These are phyloP conservation scores for Drymodes brunneopygia DNA, from an alignment of 2,113 vertebrate species.

Conservation along the genomic window DNA sequence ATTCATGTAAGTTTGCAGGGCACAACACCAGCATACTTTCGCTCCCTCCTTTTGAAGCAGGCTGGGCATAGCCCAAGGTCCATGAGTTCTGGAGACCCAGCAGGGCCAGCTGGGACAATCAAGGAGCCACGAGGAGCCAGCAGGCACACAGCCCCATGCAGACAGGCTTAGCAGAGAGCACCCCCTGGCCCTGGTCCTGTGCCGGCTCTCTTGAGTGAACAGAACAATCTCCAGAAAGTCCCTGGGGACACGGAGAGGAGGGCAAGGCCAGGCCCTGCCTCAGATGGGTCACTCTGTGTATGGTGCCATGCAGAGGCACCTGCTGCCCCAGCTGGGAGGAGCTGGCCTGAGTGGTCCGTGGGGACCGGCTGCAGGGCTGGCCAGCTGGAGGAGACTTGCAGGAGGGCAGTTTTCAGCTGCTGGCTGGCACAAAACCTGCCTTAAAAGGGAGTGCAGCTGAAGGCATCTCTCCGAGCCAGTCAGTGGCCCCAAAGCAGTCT, in stretches of 20 bases:
- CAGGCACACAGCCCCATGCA: background rate
- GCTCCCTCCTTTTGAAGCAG: background rate
- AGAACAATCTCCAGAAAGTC: background rate
- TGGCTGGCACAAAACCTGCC: background rate
- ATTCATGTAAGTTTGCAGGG: accelerated
- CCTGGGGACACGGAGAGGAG: accelerated
- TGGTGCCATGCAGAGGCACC: accelerated
- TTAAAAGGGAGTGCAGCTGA: constrained; percentile 29
- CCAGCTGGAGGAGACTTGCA: background rate
- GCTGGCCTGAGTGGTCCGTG: background rate
- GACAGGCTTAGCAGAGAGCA: background rate
- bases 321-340: background rate
- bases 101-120: background rate
- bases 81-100: background rate
- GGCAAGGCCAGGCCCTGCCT: background rate
- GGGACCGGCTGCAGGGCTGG: background rate
- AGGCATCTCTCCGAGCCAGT: background rate
- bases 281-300: accelerated
- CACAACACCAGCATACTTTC: accelerated
- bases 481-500: background rate
- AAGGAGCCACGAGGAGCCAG: background rate
- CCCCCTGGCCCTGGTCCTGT: background rate
- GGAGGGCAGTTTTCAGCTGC: background rate
- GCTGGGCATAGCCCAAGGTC: background rate
- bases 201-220: background rate